Conservation (phyloP, 2,113 vertebrate species). For the Catharus bicknelli region DNA sequence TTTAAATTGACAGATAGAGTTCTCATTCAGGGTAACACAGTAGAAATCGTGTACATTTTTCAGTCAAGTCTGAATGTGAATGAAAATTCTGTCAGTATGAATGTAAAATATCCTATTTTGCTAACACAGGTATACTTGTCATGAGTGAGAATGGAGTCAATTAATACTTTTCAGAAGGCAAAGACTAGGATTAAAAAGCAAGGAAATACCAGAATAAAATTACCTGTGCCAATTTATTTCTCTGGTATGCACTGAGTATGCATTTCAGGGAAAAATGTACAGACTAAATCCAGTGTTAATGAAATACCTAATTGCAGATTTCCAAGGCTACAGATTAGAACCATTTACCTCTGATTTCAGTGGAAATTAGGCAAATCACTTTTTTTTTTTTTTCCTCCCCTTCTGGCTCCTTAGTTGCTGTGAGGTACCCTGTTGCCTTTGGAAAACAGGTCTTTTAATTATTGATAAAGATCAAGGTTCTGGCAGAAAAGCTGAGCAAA, state of each 20-base stretch:
- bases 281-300: background rate
- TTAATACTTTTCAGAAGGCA: background rate
- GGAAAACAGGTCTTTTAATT: background rate
- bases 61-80: background rate
- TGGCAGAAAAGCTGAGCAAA: background rate
- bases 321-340: background rate
- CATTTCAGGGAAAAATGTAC: background rate
- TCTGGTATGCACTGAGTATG: background rate
- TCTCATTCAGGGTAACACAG: background rate
- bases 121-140: background rate
- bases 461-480: background rate
- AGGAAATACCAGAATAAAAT: background rate
- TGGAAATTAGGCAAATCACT: background rate
- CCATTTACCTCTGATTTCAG: background rate
- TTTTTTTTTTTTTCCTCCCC: too few relatives aligned
- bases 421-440: background rate
- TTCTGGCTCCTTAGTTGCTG: background rate
- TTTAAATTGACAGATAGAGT: background rate
- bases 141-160: background rate
- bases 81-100: background rate
- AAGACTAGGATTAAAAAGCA: background rate
- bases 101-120: background rate
- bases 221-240: background rate
- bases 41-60: background rate
- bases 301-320: background rate